Base-by-base conservation (phyloP, 2,113 vertebrate species). In the Hylia prasina region DNA sequence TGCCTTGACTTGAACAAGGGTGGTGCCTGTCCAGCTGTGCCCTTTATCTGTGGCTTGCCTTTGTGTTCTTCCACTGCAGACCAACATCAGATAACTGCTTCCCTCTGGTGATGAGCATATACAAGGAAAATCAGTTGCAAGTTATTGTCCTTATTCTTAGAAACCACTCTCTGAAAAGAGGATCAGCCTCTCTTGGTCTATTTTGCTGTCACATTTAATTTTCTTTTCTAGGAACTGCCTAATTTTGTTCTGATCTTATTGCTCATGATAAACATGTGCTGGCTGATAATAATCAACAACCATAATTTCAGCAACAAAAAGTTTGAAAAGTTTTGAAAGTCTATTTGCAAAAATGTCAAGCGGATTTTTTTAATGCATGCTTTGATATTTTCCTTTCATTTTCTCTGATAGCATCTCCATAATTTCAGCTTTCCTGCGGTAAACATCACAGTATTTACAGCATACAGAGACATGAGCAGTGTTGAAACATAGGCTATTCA, bases 341-440 rank as follows among this genome's bases (percentile, higher is more conserved):
- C 85, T 96, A 65, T 94, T 96, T 96, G 30, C 73, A 97, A 96
- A 81, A 93, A 83, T 81, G 25, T 66, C 58, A 69, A 82, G 69
- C 82, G 47, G 51, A 71, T 80, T 81, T 95, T 86, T 92, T 70
- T 5, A 37, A 72, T 6, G 25, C 27, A 78, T 68, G 42, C 17
- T 86, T 92, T 79, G 66, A 82, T 91, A 69, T 86, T 85, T 96
- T 82, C 24, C 37, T 85, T 95, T 80, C 18, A 44, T 61, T 95
- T 90, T 57, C 39, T 89, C 85, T 87, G 70, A 42, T 13, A 13
- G 11, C 40, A 42, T 81, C 79, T 94, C 91, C 39, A 84, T 78
- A 90, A 91, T 95, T 93, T 94, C 89, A 94, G 71, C 96, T 96
- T 86, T 87, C 76, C 44, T 96, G 78, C 22, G n/a, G 76, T 77